Percentiles rank a stretch among this genome's conserved stretches.
These are phyloP conservation scores for Nomada ferruginata DNA, from an alignment of 2,888 invertebrate species.

Conservation along the genomic window DNA sequence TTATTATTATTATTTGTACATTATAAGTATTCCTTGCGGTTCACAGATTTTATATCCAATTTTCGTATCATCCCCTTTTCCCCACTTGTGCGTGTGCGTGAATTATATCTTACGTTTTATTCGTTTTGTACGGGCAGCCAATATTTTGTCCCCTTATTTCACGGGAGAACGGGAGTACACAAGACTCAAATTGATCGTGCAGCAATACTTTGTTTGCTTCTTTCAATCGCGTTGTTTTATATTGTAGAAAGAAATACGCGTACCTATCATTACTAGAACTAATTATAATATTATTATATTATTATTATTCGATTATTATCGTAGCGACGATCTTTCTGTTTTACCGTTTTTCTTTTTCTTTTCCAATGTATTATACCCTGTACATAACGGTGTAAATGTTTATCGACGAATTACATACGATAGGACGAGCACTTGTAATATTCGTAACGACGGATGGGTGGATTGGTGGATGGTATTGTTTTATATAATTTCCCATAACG, in stretches of 20 bases:
- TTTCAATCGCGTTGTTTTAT: slow-evolving; percentile 29
- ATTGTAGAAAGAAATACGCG: slow-evolving; percentile 8
- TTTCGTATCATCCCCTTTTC: neutral
- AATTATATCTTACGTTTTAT: neutral
- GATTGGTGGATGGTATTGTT: slow-evolving; percentile 62
- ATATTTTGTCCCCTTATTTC: neutral
- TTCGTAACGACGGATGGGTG: slow-evolving; percentile 70
- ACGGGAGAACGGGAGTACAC: slow-evolving; percentile 5
- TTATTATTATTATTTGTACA: neutral
- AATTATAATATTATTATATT: slow-evolving; percentile 39
- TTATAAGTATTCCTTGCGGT: neutral
- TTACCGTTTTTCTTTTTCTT: slow-evolving; percentile 36
- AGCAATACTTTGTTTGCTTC: slow-evolving; percentile 16
- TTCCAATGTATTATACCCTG: slow-evolving; percentile 76
- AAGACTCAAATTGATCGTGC: slow-evolving; percentile 20
- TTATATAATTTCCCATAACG: slow-evolving; percentile 46
- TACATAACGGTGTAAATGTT: slow-evolving; percentile 80
- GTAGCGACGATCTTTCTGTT: slow-evolving; percentile 47
- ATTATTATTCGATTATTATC: slow-evolving; percentile 33
- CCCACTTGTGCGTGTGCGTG: slow-evolving; percentile 4
- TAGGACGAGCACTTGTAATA: slow-evolving; percentile 77
- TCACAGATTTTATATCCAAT: slow-evolving; percentile 2
- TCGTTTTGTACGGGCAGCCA: slow-evolving; percentile 4
- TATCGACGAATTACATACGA: slow-evolving; percentile 71
- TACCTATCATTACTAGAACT: slow-evolving; percentile 43